A percentile compares a stretch with the other conserved stretches of the same genome.
Evolutionary conservation across 2,888 invertebrate species (phyloP).

Genomic region (Carcina quercana): DNA sequence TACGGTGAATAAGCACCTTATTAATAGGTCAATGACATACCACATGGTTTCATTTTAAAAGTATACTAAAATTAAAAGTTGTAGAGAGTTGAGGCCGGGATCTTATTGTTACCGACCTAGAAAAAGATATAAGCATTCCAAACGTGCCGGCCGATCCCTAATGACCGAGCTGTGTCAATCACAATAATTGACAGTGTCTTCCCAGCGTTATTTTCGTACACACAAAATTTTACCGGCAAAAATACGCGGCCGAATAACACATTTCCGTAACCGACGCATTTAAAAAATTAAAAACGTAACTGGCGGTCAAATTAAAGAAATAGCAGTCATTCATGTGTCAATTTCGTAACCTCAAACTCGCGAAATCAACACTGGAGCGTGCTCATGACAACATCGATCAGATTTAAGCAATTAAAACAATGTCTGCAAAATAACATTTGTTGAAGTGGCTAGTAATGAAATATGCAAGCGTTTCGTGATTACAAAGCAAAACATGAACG

Average conservation of each 20-base stretch:
- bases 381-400: conserved; percentile 45
- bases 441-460: conserved; percentile 1
- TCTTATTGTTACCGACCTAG: conserved; percentile 7
- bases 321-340: conserved; percentile 42
- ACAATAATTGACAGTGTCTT: conserved; percentile 67
- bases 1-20: conserved; percentile 2
- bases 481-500: conserved; percentile 48
- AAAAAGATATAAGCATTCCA: conserved; percentile 12
- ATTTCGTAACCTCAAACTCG: conserved; percentile 61
- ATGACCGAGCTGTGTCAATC: conserved; percentile 67
- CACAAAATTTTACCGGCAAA: conserved; percentile 17
- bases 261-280: conserved; percentile 14
- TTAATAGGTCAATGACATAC: conserved; percentile 6
- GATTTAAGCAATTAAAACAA: conserved; percentile 25
- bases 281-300: conserved; percentile 16
- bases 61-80: not conserved
- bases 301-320: conserved; percentile 1
- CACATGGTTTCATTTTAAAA: not conserved
- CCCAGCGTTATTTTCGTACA: conserved; percentile 33
- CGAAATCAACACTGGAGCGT: conserved; percentile 62
- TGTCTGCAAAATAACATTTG: too few relatives aligned
- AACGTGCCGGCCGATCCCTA: conserved; percentile 28
- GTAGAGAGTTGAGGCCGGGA: not conserved
- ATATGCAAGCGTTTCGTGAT: conserved; percentile 4
- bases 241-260: conserved; percentile 17